Evolutionary conservation across 2,113 vertebrate genomes (phyloP), one percentile per base, ranked within the genome.

Genomic region (Tylochromis polylepis): DNA sequence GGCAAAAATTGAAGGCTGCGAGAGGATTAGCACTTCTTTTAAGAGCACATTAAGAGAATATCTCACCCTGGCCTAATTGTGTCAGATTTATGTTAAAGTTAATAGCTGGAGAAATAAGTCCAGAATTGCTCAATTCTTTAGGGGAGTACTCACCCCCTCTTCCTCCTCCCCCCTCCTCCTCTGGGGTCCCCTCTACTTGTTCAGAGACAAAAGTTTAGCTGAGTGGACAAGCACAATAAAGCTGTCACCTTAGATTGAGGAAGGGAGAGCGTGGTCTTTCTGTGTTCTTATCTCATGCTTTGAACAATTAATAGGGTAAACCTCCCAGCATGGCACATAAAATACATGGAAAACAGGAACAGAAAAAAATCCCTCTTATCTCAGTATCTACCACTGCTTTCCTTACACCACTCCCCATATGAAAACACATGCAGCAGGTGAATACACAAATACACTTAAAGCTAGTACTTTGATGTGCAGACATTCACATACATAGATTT

Each of bases 361-460:
- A 87, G 57, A 83, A 82, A 62, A 83, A 87, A 20, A 65, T 6
- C n/a, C 27, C 34, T 93, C 89, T 91, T 20, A 92, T 92, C 91
- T 89, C 90, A 82, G 49, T 18, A 10, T 58, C 70, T 65, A 84
- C 70, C 81, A 67, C 55, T 1, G 78, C 60, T 79, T 59, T 10
- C 46, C 38, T 55, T n/a, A 79, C 67, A 72, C 93, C 91, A 91
- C 94, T 93, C 94, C 95, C 90, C 15, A 15, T 89, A 84, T 51
- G 90, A 93, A 94, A 95, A 95, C 94, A 95, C 80, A 87, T 62
- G 88, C 36, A 83, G 81, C 94, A 94, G 93, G 92, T 92, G 92
- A 83, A 93, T 83, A 93, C 91, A 94, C 89, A 95, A 93, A 91
- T 88, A 94, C 83, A 56, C 88, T 57, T 55, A 55, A 57, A 62